Evolutionary conservation across 2,113 vertebrate species (phyloP).

Genomic region (Riparia riparia): DNA sequence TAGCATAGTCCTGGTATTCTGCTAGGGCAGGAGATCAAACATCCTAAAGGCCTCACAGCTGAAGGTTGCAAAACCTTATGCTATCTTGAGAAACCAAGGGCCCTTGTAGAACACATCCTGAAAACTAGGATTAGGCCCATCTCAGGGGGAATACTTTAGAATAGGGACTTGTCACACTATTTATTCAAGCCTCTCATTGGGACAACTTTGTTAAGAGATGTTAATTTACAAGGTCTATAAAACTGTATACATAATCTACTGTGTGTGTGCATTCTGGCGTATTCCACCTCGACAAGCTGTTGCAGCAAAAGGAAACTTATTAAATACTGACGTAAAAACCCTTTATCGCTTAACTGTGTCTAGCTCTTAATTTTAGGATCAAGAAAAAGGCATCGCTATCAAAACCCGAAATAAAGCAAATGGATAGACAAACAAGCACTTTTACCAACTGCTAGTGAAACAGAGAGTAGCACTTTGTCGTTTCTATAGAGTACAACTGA

Average conservation of each 20-base stretch:
- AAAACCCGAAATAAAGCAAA: conserved; percentile 1
- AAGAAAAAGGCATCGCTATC: background rate
- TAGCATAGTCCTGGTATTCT: background rate
- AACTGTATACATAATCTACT: fast-evolving
- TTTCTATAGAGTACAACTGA: background rate
- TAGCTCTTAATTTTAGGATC: background rate
- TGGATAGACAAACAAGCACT: background rate
- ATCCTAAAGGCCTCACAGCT: background rate
- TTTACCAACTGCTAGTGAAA: background rate
- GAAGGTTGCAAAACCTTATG: background rate
- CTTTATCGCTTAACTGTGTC: background rate
- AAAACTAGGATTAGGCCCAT: background rate
- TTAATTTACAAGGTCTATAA: background rate
- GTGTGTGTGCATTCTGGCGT: fast-evolving
- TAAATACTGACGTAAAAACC: background rate
- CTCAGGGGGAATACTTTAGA: background rate
- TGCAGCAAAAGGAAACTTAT: too few species aligned
- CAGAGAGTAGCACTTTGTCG: background rate
- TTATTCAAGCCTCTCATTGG: background rate
- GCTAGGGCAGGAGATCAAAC: background rate
- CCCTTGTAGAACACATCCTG: background rate
- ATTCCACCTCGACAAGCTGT: background rate
- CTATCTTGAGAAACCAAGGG: background rate
- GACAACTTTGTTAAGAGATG: background rate
- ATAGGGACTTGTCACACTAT: too few species aligned